Evolutionary conservation across 1,140 invertebrate species (phyloP).

Genomic region (Daktulosphaira vitifoliae): DNA sequence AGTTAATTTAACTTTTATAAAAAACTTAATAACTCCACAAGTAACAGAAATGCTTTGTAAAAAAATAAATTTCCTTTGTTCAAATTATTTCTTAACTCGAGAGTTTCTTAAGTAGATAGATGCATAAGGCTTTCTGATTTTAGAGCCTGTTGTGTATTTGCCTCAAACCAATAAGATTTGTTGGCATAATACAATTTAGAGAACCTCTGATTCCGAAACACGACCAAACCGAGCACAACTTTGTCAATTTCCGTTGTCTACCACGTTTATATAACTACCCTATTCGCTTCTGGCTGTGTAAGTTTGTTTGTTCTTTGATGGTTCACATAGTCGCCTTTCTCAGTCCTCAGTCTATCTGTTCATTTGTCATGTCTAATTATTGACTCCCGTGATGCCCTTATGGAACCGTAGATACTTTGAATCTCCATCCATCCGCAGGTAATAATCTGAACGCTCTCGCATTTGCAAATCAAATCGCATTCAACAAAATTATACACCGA

Average conservation of each 20-base stretch:
- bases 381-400: neutral
- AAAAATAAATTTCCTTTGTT: too few relatives aligned
- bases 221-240: neutral
- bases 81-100: too few relatives aligned
- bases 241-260: constrained; percentile 20
- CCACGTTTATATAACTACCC: neutral
- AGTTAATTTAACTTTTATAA: too few relatives aligned
- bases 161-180: constrained; percentile 17
- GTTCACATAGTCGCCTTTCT: constrained; percentile 3
- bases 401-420: neutral
- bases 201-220: constrained; percentile 1
- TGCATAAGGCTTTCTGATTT: constrained; percentile 16
- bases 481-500: constrained; percentile 22
- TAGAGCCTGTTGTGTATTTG: constrained; percentile 3
- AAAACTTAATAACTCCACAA: too few relatives aligned
- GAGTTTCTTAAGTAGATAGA: too few relatives aligned
- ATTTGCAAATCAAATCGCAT: constrained; percentile 32
- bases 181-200: constrained; percentile 22
- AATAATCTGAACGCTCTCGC: constrained; percentile 16
- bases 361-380: constrained; percentile 25
- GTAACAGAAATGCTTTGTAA: too few relatives aligned
- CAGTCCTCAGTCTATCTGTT: neutral
- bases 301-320: constrained; percentile 17
- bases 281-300: neutral
- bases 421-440: constrained; percentile 9